These are phyloP conservation scores for Fistularia tabacaria DNA, from an alignment of 2,797 vertebrate species.

Conservation along the genomic window DNA sequence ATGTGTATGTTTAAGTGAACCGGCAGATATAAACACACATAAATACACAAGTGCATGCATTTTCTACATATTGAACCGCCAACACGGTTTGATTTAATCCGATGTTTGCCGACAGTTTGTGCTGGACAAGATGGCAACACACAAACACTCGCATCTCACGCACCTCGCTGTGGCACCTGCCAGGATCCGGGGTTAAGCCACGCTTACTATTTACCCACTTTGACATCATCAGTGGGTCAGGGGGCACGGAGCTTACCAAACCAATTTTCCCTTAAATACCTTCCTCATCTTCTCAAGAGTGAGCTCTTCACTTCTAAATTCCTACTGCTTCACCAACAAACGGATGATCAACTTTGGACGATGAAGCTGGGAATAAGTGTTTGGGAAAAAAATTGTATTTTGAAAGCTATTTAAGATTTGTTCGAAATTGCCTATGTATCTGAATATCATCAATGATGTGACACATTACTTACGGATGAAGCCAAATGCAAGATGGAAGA, in stretches of 20 bases:
- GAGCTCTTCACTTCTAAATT: conserved; percentile 2
- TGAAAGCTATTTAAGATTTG: too few species aligned
- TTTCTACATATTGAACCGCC: conserved; percentile 2
- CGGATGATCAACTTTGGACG: background rate
- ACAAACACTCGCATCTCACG: conserved; percentile 13
- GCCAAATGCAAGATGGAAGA: too few species aligned
- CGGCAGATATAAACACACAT: conserved; percentile 32
- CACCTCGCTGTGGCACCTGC: conserved; percentile 37
- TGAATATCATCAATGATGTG: too few species aligned
- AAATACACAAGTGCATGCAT: conserved; percentile 7
- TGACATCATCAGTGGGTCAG: conserved; percentile 26
- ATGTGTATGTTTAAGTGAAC: conserved; percentile 40
- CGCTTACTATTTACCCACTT: conserved; percentile 26
- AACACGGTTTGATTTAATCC: conserved; percentile 18
- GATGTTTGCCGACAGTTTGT: conserved; percentile 19
- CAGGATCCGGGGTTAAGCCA: conserved; percentile 40
- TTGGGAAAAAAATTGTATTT: background rate
- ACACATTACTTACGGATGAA: too few species aligned
- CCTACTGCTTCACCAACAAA: background rate
- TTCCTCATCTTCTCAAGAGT: conserved; percentile 11
- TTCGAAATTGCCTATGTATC: too few species aligned
- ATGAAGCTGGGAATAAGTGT: background rate
- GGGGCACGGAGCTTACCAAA: conserved; percentile 9
- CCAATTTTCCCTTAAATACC: conserved; percentile 14
- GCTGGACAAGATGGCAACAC: conserved; percentile 23